Base-by-base conservation (phyloP, 2,888 invertebrate species). In the Aphrophora alni region DNA sequence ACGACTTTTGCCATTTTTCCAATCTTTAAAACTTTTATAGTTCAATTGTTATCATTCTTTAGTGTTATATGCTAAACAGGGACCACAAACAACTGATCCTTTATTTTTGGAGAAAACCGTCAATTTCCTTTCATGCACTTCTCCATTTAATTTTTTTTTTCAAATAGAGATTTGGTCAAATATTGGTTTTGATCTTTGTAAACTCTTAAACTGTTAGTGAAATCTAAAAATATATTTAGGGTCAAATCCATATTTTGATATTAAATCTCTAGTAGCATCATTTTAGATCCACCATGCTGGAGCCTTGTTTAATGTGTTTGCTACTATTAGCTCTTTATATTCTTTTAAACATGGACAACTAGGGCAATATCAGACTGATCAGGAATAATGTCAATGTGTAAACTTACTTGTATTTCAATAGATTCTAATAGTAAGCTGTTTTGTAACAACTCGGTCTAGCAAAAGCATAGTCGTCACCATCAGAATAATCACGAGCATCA, bases 1-100 rank as follows among this genome's bases (percentile, higher is more conserved):
- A 21, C 75, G 75, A 38, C 14, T 24, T 51, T 75, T 51, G 24
- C 51, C 75, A 75, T 51, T 75, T 75, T 75, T 75, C 75, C 75
- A 75, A 25, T 51, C 75, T 8, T 76, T 76, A 25, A 68, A 68
- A 76, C 59, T 27, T 68, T 68, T 76, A n/a, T 27, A 5, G 21
- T 76, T 14, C 2, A 44, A 44, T 44, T 17, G 44, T 44, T 4
- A 44, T 44, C 44, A 44, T 44, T 44, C 44, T 44, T 44, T 33
- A 44, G 44, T 44, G 44, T 44, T 44, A 44, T 8, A 44, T 44
- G 14, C 44, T 44, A 44, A 44, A 17, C 44, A 44, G 17, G 2
- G 10, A 44, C 14, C 12, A 44, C 17, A 44, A 44, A 44, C 3
- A 44, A 44, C 44, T 44, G 33, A 33, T n/a, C 69, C 28, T 38